Conservation (phyloP, 2,113 vertebrate species). For the Pimephales promelas region DNA sequence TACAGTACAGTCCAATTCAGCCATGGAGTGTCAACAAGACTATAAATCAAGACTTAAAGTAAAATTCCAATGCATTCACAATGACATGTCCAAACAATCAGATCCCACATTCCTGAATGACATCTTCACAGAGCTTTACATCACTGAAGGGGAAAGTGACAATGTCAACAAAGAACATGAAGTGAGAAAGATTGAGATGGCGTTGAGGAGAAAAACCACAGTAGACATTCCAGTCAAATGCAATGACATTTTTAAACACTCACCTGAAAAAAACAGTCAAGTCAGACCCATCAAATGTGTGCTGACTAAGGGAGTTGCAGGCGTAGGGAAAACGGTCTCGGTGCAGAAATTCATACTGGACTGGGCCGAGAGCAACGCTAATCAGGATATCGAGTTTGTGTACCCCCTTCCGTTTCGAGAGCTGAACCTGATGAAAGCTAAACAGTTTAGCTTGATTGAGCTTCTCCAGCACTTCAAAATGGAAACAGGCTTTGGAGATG, state of each 20-base stretch:
- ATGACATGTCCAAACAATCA: slow-evolving; percentile 15
- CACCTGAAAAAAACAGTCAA: not conserved
- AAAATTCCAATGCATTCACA: slow-evolving; percentile 40
- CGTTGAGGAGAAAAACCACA: slow-evolving; percentile 32
- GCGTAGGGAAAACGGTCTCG: slow-evolving; percentile 39
- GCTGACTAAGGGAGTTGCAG: slow-evolving; percentile 47
- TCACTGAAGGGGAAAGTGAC: slow-evolving; percentile 48
- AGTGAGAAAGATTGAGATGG: slow-evolving; percentile 49
- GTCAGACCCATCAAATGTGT: slow-evolving; percentile 35
- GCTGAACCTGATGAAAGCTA: slow-evolving; percentile 45
- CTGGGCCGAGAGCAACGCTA: slow-evolving; percentile 37
- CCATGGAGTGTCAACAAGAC: not conserved
- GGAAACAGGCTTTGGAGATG: not conserved
- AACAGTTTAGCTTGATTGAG: slow-evolving; percentile 19
- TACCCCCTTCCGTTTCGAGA: slow-evolving; percentile 50
- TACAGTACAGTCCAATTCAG: not conserved
- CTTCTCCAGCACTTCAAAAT: slow-evolving; percentile 47
- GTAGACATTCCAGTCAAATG: slow-evolving; percentile 43
- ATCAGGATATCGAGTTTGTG: slow-evolving; percentile 45
- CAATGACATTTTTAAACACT: slow-evolving; percentile 49
- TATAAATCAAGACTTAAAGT: slow-evolving; percentile 39
- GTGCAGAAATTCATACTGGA: slow-evolving; percentile 53
- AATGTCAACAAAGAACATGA: slow-evolving; percentile 48
- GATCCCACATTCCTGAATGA: slow-evolving; percentile 31
- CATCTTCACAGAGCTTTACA: slow-evolving; percentile 55